Conservation (phyloP, 2,888 invertebrate species). For the Epirrhoe tristata region DNA sequence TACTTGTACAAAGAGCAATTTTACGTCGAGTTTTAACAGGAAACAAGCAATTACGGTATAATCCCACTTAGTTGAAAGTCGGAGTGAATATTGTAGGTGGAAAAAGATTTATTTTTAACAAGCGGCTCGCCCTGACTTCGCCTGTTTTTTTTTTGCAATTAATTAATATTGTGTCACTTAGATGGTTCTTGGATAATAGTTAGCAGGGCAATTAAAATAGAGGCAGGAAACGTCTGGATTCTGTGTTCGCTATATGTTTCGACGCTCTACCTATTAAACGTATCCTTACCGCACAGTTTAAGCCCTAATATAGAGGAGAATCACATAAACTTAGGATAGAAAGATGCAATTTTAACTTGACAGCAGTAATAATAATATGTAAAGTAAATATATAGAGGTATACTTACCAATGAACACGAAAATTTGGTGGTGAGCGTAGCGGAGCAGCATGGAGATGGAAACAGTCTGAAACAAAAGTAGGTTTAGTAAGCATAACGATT, state of each 20-base stretch:
- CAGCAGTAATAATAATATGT: not conserved
- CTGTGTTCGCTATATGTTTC: too few species aligned
- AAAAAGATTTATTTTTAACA: conserved; percentile 15
- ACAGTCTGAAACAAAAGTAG: conserved; percentile 93
- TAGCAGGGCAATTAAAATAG: too few species aligned
- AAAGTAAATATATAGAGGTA: not conserved
- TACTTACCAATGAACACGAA: conserved; percentile 98
- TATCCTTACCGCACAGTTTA: too few species aligned
- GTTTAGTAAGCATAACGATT: not conserved
- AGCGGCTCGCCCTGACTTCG: too few species aligned
- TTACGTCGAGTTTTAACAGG: conserved; percentile 17
- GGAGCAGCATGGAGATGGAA: conserved; percentile 98
- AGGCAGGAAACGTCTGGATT: too few species aligned
- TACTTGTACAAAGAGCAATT: conserved; percentile 6
- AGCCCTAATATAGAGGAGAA: too few species aligned
- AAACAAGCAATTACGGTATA: conserved; percentile 20
- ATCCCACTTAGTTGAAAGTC: conserved; percentile 22
- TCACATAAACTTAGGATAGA: too few species aligned
- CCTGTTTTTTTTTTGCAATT: too few species aligned
- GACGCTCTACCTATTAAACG: too few species aligned
- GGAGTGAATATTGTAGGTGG: conserved; percentile 8
- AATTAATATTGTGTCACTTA: too few species aligned
- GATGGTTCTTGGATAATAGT: too few species aligned
- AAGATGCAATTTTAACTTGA: too few species aligned
- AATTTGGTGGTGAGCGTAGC: conserved; percentile 99